Conservation (phyloP, 2,113 vertebrate genomes). For the Archilochus colubris region DNA sequence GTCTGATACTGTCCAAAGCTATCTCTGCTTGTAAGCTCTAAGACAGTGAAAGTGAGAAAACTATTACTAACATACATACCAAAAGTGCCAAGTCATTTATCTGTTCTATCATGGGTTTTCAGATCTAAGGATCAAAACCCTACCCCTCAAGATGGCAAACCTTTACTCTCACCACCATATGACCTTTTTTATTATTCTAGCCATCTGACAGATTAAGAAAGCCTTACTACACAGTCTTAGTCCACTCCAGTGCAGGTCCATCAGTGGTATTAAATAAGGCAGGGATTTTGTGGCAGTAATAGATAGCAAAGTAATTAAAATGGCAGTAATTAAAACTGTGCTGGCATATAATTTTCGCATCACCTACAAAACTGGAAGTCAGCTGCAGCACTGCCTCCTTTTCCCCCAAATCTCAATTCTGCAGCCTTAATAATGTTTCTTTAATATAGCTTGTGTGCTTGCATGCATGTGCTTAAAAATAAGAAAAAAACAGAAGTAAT, state of each 20-base stretch:
- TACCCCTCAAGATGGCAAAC: not conserved
- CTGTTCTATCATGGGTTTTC: not conserved
- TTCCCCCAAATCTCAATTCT: not conserved
- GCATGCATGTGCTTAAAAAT: rapidly evolving
- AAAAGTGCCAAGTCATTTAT: not conserved
- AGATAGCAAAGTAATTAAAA: not conserved
- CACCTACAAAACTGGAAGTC: not conserved
- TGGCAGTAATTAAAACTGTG: not conserved
- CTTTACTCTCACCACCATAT: not conserved
- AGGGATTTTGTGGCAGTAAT: not conserved
- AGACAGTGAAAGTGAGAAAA: not conserved
- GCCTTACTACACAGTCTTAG: not conserved
- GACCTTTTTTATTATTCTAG: not conserved
- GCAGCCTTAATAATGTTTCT: not conserved
- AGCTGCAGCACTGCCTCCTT: not conserved
- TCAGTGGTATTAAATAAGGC: not conserved
- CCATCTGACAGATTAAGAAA: not conserved
- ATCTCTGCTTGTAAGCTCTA: not conserved
- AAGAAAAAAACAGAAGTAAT: not conserved
- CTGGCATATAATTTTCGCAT: not conserved
- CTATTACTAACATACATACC: not conserved
- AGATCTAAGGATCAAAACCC: not conserved
- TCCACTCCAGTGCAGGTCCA: not conserved
- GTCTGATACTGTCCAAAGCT: not conserved
- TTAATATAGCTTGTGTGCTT: not conserved